phyloP scores from a whole-genome alignment of 2,797 vertebrate species.

The Hylomyscus alleni region DNA sequence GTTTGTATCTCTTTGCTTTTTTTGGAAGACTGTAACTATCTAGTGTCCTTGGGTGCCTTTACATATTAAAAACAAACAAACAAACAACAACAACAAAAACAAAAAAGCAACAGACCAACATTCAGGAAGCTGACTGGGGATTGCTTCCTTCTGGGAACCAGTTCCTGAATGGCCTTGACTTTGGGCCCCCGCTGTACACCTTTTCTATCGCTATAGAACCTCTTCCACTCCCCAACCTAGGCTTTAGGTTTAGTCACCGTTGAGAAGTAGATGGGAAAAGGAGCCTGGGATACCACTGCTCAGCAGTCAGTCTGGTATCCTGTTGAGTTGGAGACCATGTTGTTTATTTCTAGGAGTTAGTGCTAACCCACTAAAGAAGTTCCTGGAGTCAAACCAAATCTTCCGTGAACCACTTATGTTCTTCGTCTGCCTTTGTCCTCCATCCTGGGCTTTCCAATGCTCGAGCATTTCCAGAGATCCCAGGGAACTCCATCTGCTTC shows the following conservation, averaged over 20 bases:
- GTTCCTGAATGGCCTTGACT: background rate
- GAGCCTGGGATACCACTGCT: background rate
- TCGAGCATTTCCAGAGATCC: background rate
- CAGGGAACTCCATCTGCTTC: background rate
- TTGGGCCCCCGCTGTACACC: background rate
- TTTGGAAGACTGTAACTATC: background rate
- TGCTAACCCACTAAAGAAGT: background rate
- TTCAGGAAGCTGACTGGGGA: background rate
- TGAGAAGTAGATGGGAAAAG: background rate
- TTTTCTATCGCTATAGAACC: background rate
- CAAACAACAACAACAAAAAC: too few species aligned
- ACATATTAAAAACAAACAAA: background rate
- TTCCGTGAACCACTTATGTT: background rate
- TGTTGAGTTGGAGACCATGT: background rate
- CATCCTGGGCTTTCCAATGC: background rate
- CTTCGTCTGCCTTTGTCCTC: background rate
- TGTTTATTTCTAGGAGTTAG: background rate
- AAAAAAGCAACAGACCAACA: background rate
- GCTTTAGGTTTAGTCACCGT: background rate
- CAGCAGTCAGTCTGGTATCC: background rate
- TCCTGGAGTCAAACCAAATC: background rate
- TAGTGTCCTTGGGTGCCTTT: background rate
- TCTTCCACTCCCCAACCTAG: background rate
- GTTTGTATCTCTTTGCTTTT: background rate
- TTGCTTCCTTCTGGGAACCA: background rate